These are phyloP conservation scores for Pavo muticus DNA, from an alignment of 2,113 vertebrate species.

Conservation along the genomic window DNA sequence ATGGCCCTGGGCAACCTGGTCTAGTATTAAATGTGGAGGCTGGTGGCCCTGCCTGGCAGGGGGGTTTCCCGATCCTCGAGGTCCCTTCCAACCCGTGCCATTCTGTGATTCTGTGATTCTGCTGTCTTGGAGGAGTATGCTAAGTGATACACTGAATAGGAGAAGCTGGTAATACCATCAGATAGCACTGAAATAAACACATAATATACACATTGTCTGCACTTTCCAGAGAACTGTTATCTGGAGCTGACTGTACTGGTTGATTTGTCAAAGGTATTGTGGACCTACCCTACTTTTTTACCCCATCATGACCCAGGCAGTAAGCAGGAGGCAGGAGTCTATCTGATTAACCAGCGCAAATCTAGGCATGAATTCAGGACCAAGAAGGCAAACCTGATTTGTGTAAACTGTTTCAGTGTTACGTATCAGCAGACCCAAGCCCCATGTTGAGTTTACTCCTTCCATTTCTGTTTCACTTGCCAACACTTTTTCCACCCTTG, in stretches of 20 bases:
- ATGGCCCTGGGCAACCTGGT: too few species aligned
- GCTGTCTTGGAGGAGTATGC: not conserved
- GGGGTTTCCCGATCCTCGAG: too few species aligned
- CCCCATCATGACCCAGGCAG: not conserved
- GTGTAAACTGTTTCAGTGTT: not conserved
- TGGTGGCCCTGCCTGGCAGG: too few species aligned
- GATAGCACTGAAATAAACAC: not conserved
- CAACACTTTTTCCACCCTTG: not conserved
- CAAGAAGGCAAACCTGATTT: not conserved
- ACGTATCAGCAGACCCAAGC: not conserved
- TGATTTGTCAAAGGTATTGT: fast-evolving
- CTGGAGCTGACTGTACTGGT: not conserved
- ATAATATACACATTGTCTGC: not conserved
- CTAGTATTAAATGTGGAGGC: too few species aligned
- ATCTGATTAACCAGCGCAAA: not conserved
- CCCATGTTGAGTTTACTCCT: not conserved
- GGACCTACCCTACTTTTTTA: not conserved
- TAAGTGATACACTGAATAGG: fast-evolving
- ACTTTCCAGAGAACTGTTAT: not conserved
- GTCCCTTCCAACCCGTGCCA: too few species aligned
- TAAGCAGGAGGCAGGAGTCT: not conserved
- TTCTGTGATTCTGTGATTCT: not conserved
- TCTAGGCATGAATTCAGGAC: not conserved
- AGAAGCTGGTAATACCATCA: not conserved
- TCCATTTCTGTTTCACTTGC: not conserved